Evolutionary conservation across 2,888 invertebrate species (phyloP).

Genomic region (Auanema sp.): DNA sequence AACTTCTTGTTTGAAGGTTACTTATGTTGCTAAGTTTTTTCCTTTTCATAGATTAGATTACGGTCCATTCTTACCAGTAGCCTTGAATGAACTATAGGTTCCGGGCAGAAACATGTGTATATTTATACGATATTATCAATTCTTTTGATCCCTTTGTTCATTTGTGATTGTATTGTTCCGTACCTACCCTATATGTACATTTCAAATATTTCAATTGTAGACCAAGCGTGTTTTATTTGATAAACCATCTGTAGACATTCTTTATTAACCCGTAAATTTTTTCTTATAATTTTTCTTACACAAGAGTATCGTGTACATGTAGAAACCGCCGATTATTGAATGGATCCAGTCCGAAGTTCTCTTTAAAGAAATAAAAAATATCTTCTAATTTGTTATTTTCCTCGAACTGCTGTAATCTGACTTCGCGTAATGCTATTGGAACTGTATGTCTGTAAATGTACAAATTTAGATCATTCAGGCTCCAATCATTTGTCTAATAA

Average conservation of each 20-base stretch:
- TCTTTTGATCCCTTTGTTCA: no score
- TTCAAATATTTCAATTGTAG: slow-evolving; percentile 9
- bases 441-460: slow-evolving; percentile 20
- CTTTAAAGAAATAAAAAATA: slow-evolving; percentile 22
- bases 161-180: no score
- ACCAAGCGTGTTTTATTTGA: slow-evolving; percentile 15
- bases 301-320: slow-evolving; percentile 28
- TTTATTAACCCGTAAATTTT: not conserved
- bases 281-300: slow-evolving; percentile 5
- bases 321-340: slow-evolving; percentile 39
- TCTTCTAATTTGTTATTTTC: slow-evolving; percentile 3
- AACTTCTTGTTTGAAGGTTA: no score
- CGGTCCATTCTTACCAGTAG: no score
- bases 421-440: slow-evolving; percentile 14
- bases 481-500: not conserved
- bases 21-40: no score
- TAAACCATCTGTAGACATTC: not conserved
- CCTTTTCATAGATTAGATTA: no score
- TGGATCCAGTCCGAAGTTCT: slow-evolving; percentile 36
- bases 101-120: no score
- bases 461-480: not conserved
- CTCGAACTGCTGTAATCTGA: not conserved
- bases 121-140: no score
- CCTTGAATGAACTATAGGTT: no score
- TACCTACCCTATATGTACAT: not conserved